Percentiles rank a stretch among this genome's conserved stretches.
These are phyloP conservation scores for Saguinus midas DNA, from an alignment of 2,113 vertebrate species.

Conservation along the genomic window DNA sequence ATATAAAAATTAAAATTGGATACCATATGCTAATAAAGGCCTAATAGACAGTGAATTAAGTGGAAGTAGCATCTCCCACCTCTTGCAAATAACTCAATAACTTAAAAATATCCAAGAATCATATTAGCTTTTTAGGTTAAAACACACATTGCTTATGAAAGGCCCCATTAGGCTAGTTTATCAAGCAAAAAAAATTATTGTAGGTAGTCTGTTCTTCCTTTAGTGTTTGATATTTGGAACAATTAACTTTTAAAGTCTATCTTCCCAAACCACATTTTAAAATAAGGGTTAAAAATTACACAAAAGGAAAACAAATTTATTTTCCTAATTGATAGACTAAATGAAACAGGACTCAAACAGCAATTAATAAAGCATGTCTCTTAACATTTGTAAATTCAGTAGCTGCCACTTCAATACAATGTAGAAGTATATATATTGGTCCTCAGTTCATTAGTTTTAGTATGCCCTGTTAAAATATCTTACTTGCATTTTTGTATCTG, in stretches of 20 bases:
- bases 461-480: slow-evolving; percentile 72
- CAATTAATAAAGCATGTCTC: slow-evolving; percentile 67
- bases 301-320: slow-evolving; percentile 45
- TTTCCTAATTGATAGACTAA: slow-evolving; percentile 59
- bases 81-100: neutral
- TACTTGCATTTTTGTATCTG: slow-evolving; percentile 70
- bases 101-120: neutral
- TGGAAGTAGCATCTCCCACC: neutral
- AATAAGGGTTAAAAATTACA: slow-evolving; percentile 59
- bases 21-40: neutral
- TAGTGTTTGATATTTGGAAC: neutral
- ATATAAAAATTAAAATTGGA: slow-evolving; percentile 23
- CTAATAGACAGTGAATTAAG: neutral
- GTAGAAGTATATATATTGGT: slow-evolving; percentile 53
- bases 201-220: neutral
- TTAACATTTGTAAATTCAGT: slow-evolving; percentile 70
- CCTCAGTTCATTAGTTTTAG: slow-evolving; percentile 72
- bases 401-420: slow-evolving; percentile 70
- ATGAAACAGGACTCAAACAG: slow-evolving; percentile 54
- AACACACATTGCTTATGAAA: neutral
- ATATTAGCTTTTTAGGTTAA: slow-evolving; percentile 28
- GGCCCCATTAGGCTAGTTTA: neutral
- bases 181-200: neutral
- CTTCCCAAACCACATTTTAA: slow-evolving; percentile 36
- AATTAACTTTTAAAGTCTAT: neutral